Percentiles rank a stretch among this genome's conserved stretches.
phyloP scores from a whole-genome alignment of 2,797 vertebrate genomes.

The Peromyscus attwateri region DNA sequence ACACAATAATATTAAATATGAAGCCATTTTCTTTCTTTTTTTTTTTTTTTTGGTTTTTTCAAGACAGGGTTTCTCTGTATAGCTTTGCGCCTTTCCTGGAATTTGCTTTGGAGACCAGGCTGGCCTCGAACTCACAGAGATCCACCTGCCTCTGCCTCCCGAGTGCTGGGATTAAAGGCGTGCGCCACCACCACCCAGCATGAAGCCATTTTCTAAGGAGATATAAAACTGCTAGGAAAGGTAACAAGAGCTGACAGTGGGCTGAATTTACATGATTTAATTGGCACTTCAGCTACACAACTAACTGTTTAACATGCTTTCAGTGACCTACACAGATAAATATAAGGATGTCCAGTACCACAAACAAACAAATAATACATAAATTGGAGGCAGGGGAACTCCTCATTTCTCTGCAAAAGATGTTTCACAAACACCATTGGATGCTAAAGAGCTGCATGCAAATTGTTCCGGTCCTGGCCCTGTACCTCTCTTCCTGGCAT shows the following conservation, averaged over 20 bases:
- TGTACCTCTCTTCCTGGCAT: constrained; percentile 1
- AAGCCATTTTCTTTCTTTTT: neutral
- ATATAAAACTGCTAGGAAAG: neutral
- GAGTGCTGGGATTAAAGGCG: too few species aligned
- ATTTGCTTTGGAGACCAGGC: too few species aligned
- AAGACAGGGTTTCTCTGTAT: too few species aligned
- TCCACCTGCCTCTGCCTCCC: too few species aligned
- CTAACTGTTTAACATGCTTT: neutral
- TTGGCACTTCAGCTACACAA: constrained; percentile 11
- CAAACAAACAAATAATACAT: neutral
- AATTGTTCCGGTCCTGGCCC: neutral
- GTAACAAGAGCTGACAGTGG: neutral
- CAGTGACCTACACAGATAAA: constrained; percentile 57
- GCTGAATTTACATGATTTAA: neutral
- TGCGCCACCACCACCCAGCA: too few species aligned
- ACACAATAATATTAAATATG: neutral
- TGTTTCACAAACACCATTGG: constrained; percentile 1
- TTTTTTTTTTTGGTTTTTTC: too few species aligned
- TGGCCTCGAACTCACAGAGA: too few species aligned
- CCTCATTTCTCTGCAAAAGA: neutral
- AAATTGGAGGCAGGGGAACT: neutral
- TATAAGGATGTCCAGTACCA: neutral
- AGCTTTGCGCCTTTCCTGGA: too few species aligned
- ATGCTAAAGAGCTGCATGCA: neutral
- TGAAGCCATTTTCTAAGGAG: neutral